Conservation (phyloP, 23 tunicate species). For the Halocynthia aurantium region DNA sequence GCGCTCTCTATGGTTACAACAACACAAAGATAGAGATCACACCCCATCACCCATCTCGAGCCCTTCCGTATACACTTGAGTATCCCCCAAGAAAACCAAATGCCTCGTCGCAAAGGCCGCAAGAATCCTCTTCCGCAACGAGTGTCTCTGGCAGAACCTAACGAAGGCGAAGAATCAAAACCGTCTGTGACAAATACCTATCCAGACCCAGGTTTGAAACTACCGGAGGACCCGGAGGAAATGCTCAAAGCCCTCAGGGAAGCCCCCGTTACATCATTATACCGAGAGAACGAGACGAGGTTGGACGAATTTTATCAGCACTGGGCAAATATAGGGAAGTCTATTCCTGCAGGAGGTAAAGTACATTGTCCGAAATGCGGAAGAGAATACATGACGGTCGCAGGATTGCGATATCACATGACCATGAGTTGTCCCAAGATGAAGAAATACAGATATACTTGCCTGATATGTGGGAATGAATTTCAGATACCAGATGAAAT, state of each 20-base stretch:
- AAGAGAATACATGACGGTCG: not conserved
- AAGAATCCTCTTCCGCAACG: not conserved
- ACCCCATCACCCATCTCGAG: too few relatives aligned
- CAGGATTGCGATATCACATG: conserved; percentile 2
- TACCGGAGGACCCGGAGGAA: not conserved
- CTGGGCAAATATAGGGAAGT: not conserved
- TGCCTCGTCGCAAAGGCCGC: conserved; percentile 4
- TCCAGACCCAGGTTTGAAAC: not conserved
- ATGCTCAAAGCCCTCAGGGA: not conserved
- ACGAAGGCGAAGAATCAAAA: not conserved
- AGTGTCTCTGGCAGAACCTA: not conserved
- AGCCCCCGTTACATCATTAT: not conserved
- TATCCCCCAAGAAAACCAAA: not conserved
- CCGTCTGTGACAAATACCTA: not conserved
- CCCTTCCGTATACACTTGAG: too few relatives aligned
- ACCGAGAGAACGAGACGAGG: not conserved
- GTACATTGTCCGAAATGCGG: conserved; percentile 1
- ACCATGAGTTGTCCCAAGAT: not conserved
- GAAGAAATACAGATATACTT: conserved; percentile 11
- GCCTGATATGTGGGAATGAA: conserved; percentile 15
- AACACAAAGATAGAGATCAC: too few relatives aligned
- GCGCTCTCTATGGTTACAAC: too few relatives aligned
- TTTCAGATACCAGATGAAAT: conserved; percentile 9
- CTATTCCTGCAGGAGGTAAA: not conserved
- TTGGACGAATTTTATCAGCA: not conserved